These are phyloP conservation scores for Macheiramphus alcinus DNA, from an alignment of 2,113 vertebrate genomes.

Conservation along the genomic window DNA sequence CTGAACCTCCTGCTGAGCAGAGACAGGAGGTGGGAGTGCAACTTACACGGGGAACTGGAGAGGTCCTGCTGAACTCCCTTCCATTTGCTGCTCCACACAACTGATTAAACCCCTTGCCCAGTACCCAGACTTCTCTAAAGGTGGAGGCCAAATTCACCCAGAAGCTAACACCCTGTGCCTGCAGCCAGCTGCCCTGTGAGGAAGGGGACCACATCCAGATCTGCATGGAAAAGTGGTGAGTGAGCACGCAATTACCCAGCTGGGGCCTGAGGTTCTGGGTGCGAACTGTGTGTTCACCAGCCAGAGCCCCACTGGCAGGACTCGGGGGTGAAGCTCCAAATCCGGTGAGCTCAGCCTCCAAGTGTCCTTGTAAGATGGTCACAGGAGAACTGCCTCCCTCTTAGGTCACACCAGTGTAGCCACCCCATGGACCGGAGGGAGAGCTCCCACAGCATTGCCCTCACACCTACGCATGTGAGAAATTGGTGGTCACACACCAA, in stretches of 20 bases:
- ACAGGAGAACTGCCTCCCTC: neutral
- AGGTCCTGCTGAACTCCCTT: neutral
- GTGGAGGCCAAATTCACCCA: neutral
- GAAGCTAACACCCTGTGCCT: neutral
- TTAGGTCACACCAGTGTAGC: neutral
- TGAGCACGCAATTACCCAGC: rapidly evolving
- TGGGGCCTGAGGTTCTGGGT: neutral
- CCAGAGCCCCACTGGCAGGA: neutral
- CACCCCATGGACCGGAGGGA: neutral
- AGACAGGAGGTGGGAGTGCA: neutral
- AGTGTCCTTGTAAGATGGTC: neutral
- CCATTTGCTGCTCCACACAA: neutral
- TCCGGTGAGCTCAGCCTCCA: neutral
- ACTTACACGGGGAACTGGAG: neutral
- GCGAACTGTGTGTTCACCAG: neutral
- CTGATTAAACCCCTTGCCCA: neutral
- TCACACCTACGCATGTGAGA: rapidly evolving
- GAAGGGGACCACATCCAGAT: neutral
- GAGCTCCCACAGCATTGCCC: neutral
- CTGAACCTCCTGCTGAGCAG: neutral
- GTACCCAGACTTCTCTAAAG: neutral
- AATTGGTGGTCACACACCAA: neutral
- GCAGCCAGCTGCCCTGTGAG: neutral
- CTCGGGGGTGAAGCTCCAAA: neutral
- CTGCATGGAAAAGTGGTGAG: neutral